A percentile compares a stretch with the other conserved stretches of the same genome.
Conservation (phyloP, 2,888 invertebrate species). For the Polymixis flavicincta region DNA sequence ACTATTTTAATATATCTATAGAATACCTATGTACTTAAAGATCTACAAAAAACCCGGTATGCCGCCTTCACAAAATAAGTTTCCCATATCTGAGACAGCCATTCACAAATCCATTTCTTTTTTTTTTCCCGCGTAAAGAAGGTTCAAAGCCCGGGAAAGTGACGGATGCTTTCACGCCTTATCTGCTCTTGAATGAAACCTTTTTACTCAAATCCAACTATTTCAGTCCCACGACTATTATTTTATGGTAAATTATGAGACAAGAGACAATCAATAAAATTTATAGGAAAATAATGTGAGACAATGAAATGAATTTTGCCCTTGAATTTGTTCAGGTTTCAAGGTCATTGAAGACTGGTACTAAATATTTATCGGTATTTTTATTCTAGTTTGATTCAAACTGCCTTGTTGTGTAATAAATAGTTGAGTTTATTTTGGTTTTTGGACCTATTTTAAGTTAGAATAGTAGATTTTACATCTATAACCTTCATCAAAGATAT, state of each 20-base stretch:
- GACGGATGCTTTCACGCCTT: slow-evolving; percentile 64
- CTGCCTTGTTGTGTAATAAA: background rate
- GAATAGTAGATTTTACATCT: background rate
- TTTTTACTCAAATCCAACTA: slow-evolving; percentile 64
- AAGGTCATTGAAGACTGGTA: slow-evolving; percentile 22
- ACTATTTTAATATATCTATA: no score
- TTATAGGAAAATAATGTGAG: slow-evolving; percentile 20
- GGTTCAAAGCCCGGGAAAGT: slow-evolving; percentile 65
- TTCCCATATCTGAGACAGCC: slow-evolving; percentile 62
- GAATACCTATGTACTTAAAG: background rate
- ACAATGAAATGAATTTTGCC: slow-evolving; percentile 13
- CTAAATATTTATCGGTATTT: slow-evolving; percentile 5
- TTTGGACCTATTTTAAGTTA: background rate
- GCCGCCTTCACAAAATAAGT: slow-evolving; percentile 53
- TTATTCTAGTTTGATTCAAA: background rate
- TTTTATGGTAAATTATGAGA: slow-evolving; percentile 56
- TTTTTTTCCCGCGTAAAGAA: slow-evolving; percentile 58
- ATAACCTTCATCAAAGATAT: background rate
- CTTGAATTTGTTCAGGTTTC: slow-evolving; percentile 21
- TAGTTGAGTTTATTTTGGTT: background rate
- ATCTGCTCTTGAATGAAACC: slow-evolving; percentile 63
- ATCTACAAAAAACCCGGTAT: slow-evolving; percentile 40
- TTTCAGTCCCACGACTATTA: slow-evolving; percentile 63
- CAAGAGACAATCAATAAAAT: slow-evolving; percentile 30
- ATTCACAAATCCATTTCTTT: slow-evolving; percentile 61